Evolutionary conservation across 2,113 vertebrate species (phyloP), one percentile per base, ranked within the genome.

Genomic region (Illadopsis cleaveri): DNA sequence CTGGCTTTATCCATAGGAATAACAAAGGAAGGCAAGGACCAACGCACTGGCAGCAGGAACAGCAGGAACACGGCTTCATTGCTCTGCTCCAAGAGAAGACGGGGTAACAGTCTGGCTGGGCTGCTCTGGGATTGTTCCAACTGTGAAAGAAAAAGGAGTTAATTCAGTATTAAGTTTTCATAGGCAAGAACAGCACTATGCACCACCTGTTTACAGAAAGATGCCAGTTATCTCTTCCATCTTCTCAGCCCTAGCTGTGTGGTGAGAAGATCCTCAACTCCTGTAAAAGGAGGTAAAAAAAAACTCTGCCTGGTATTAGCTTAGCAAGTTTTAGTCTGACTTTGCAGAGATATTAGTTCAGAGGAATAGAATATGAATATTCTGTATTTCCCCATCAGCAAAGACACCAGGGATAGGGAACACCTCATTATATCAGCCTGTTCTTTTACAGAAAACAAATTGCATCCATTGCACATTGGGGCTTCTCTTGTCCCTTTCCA

Each of bases 101-200:
- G 97, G 94, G 31, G 65, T 90, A 87, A 96, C 76, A 31, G 93
- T 98, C 96, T 98, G 98, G 58, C 97, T 97, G 13, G 98, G 97
- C 40, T 96, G 97, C 96, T 99, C 98, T 11, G 99, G 98, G 86
- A 98, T 98, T 44, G 97, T 98, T 96, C 98, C 99, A 57, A 98
- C 99, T 99, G 84, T 38, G 45, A 25, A 92, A 70, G 51, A 24
- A 50, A 57, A 62, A 61, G 23, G 35, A 89, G 7, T 42, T 57
- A 37, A 75, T 31, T 81, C 31, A 73, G 24, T 33, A 66, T 60
- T 40, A 64, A 33, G 27, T 38, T 88, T 93, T 57, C 38, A 69
- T 3, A 86, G 78, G 54, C 33, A 85, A 37, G 19, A 70, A 47
- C 33, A 71, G 27, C 42, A 44, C 45, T 53, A 6, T 5, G 16